Conservation (phyloP, 2,113 vertebrate genomes). For the Triplophysa siluroides region DNA sequence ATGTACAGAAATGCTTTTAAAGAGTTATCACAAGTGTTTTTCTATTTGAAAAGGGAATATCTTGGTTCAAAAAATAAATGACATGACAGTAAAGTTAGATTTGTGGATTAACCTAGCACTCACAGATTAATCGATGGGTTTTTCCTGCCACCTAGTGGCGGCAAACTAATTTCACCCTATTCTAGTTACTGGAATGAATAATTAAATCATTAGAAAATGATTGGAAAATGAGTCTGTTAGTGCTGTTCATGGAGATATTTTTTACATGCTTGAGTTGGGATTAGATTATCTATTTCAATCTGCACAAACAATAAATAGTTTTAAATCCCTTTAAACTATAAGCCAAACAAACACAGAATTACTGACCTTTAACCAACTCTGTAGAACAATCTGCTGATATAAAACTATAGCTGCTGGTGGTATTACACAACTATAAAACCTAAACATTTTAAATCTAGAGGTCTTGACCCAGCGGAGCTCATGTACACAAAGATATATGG, state of each 20-base stretch:
- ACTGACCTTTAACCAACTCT: constrained; percentile 4
- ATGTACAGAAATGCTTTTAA: neutral
- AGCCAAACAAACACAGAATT: constrained; percentile 15
- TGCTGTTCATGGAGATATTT: neutral
- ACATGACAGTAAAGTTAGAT: no score
- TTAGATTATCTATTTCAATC: neutral
- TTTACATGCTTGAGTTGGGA: neutral
- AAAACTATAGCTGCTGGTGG: neutral
- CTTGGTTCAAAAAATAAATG: no score
- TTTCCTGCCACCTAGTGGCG: constrained; percentile 32
- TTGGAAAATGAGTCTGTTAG: neutral
- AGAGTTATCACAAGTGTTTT: neutral
- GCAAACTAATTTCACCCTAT: no score
- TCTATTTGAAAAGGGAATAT: neutral
- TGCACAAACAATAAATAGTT: constrained; percentile 1
- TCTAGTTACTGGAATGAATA: no score
- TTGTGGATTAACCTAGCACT: neutral
- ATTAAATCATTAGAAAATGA: no score
- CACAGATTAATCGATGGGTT: neutral
- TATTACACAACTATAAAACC: constrained; percentile 18
- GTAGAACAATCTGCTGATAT: neutral
- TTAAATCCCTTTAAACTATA: constrained; percentile 5
- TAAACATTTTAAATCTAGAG: neutral
- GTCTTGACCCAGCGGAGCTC: neutral
- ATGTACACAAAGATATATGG: constrained; percentile 19